Evolutionary conservation across 2,797 vertebrate species (phyloP), one percentile per base, ranked within the genome.

Genomic region (Loris lydekkerianus): DNA sequence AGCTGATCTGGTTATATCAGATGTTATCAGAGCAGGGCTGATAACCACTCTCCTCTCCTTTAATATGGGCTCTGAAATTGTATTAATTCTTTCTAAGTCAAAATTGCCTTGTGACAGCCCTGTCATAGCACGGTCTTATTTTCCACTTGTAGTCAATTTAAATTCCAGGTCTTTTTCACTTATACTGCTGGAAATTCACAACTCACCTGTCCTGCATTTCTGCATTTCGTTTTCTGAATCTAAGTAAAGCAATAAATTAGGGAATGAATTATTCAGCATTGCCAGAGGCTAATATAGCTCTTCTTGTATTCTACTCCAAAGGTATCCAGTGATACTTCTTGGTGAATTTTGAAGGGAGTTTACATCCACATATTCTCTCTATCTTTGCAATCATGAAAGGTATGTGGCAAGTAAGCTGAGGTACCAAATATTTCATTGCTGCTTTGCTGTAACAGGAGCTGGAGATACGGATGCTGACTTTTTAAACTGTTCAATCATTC

Each of bases 261-360:
- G 29, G 92, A 95, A 91, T 93, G 37, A 96, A 93, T 94, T 94
- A 96, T 97, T 96, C 72, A 96, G 0, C 80, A 85, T 92, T 82
- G 90, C 58, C 72, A 87, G 63, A 87, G n/a, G 53, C 58, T 91
- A 73, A 93, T 78, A 81, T 77, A 37, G 9, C 46, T 75, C 15
- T 25, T 87, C 83, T 86, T 93, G 61, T 92, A 95, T 96, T 93
- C 25, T 63, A 61, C 20, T 53, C 20, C 81, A 67, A 85, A 75
- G 4, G n/a, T 18, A 85, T 60, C n/a, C 10, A 63, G 56, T 73
- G 53, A 49, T 72, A 81, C 5, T 65, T 67, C 23, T 80, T 76
- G 65, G 29, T 67, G 60, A 94, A 86, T 91, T 88, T 58, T 88
- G 46, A 88, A 82, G 49, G 78, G 0, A 49, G 14, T 76, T 91